These are phyloP conservation scores for Lacerta agilis DNA, from an alignment of 2,797 vertebrate genomes.

Conservation along the genomic window DNA sequence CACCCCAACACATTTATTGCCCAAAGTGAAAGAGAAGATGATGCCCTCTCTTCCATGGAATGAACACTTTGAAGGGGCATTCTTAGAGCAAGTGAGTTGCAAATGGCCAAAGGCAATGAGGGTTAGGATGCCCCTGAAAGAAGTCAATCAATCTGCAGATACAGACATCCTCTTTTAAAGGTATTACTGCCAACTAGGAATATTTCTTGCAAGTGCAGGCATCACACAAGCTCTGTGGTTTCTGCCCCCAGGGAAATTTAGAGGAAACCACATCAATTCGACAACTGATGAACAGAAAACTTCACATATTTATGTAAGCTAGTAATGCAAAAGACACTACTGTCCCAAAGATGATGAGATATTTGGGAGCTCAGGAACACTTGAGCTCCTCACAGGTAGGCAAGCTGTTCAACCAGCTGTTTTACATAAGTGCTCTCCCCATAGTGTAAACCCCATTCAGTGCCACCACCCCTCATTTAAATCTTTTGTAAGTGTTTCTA, in stretches of 20 bases:
- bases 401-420: slow-evolving; percentile 1
- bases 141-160: neutral
- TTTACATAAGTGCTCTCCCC: neutral
- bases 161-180: neutral
- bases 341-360: neutral
- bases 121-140: neutral
- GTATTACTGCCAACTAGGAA: neutral
- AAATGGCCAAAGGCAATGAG: neutral
- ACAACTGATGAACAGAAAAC: slow-evolving; percentile 20
- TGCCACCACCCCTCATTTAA: neutral
- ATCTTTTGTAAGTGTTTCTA: neutral
- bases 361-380: neutral
- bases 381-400: neutral
- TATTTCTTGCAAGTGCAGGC: neutral
- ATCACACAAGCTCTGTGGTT: neutral
- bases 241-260: neutral
- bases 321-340: neutral
- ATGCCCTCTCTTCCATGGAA: too few relatives aligned
- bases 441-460: neutral
- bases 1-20: neutral
- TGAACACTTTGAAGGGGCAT: neutral
- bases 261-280: neutral
- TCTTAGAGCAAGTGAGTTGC: neutral
- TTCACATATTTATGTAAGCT: neutral
- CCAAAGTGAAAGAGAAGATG: neutral